Base-by-base conservation (phyloP, 2,113 vertebrate genomes). In the Onychorhynchus coronatus region DNA sequence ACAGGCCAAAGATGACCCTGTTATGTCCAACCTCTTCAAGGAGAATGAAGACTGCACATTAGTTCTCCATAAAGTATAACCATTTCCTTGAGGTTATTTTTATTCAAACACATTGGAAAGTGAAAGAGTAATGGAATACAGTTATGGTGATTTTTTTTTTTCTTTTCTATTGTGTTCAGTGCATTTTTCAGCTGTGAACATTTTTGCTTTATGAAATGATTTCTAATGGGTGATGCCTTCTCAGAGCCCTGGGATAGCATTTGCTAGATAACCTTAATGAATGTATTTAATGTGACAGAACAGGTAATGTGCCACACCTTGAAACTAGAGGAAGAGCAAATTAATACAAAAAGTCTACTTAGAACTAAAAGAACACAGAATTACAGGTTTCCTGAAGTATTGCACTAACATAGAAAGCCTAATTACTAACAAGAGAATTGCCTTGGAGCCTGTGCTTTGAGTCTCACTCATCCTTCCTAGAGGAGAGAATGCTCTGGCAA, bases 1-100 rank as follows among this genome's bases (percentile, higher is more conserved):
- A 68, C 97, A 92, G 76, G 95, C 97, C 97, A 98, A 98, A 93
- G 98, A 98, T 5, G 97, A 98, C 27, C 63, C 97, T 7, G 70
- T 98, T 21, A 94, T 93, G 89, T 88, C 98, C 6, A 93, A 31
- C 75, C 97, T 99, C 82, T 98, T 98, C 65, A 98, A 98, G 85
- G 99, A 99, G 50, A 98, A 97, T 5, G 99, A 99, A 88, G 99
- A 99, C 72, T 99, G 99, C 98, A 99, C 98, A 8, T 96, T 99
- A 95, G 98, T 99, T 84, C 99, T 99, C 81, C 99, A 99, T 61
- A 98, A 99, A 42, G 98, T 99, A 95, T 99, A 98, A 98, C 89
- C 2, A 12, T 72, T 93, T 61, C 41, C 81, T 77, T 92, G 84
- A 79, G 68, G 80, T 84, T 91, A 80, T 93, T 91, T 83, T 88